Base-by-base conservation (phyloP, 2,797 vertebrate species). In the Sylvilagus floridanus region DNA sequence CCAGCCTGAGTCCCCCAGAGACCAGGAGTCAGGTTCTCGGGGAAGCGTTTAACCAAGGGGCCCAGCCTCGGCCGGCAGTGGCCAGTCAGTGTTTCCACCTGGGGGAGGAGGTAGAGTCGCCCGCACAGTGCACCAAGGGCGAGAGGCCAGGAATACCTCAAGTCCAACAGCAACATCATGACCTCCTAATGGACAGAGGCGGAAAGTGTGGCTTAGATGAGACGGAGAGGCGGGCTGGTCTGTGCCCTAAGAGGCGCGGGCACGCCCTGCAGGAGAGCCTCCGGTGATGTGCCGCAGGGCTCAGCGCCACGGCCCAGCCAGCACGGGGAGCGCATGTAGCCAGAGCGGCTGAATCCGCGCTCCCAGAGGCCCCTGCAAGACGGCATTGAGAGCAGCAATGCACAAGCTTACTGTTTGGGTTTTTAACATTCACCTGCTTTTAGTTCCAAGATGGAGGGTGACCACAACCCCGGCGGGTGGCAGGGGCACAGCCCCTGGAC, bases 181-280 rank as follows among this genome's bases (percentile, higher is more conserved):
- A 69, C 35, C 76, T 60, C 62, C 66, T 92, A 76, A 88, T 76
- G 92, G 71, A 86, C 22, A 32, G 9, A n/a, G 54, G 81, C 93
- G 83, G 88, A 17, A 65, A 68, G 22, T 2, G 2, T 3, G 13
- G 75, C 32, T 78, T 71, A 65, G 66, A 5, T 42, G n/a, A 89
- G 62, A 30, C 0, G 0, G 30, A 0, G 11, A 54, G 19, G 63
- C 0, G 52, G 35, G n/a, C 3, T 60, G n/a, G 9, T 19, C 37
- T 8, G 28, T 4, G 22, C 28, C 21, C 11, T 0, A 3, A 47
- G n/a, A n/a, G 66, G 79, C 86, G 50, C 35, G 63, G 75, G 54
- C 91, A 62, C 57, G 8, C 57, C 0, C 52, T 5, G 35, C 50
- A 57, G 30, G 35, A 69, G 30, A 17, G 50, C 13, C 52, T 75